Evolutionary conservation across 2,888 invertebrate genomes (phyloP).

Genomic region (Cylloceria caligata): DNA sequence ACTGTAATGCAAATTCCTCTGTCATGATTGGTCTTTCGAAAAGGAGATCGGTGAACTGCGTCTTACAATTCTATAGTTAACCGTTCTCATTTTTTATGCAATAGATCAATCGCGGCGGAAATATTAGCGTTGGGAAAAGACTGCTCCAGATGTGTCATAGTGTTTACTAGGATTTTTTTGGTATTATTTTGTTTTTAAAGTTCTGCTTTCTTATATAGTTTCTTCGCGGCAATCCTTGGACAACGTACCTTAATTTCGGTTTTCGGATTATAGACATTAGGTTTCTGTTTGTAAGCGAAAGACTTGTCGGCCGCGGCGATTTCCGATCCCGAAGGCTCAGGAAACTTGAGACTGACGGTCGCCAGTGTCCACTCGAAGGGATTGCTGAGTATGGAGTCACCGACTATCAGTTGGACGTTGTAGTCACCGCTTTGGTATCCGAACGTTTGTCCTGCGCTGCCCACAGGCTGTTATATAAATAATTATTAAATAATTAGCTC

Average conservation of each 20-base stretch:
- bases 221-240: neutral
- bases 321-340: conserved; percentile 76
- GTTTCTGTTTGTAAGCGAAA: conserved; percentile 76
- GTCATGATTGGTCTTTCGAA: too few species aligned
- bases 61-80: too few species aligned
- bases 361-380: conserved; percentile 95
- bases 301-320: conserved; percentile 76
- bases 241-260: conserved; percentile 87
- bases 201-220: too few species aligned
- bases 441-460: conserved; percentile 92
- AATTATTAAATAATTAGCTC: conserved; percentile 52
- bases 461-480: conserved; percentile 88
- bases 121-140: too few species aligned
- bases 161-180: too few species aligned
- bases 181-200: too few species aligned
- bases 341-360: conserved; percentile 91
- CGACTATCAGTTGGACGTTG: conserved; percentile 93
- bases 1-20: too few species aligned
- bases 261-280: conserved; percentile 85
- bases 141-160: too few species aligned
- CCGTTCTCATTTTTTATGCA: too few species aligned
- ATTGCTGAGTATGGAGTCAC: conserved; percentile 95
- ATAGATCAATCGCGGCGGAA: too few species aligned
- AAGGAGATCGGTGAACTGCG: too few species aligned
- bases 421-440: conserved; percentile 91